Base-by-base conservation (phyloP, 2,888 invertebrate species). In the Cheilosia urbana region DNA sequence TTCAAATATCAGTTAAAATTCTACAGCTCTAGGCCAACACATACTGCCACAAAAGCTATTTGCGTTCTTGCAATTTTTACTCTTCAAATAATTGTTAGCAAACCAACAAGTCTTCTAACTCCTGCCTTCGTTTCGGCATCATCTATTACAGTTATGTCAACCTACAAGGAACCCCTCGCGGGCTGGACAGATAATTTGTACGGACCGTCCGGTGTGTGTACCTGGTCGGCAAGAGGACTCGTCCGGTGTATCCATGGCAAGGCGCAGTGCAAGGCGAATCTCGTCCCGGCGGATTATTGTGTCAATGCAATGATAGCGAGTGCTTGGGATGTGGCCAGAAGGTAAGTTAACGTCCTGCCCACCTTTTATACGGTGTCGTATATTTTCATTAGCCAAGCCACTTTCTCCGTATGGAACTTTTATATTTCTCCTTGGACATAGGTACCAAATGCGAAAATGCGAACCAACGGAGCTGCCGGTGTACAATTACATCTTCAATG, bases 141-240 rank as follows among this genome's bases (percentile, higher is more conserved):
- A 73, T 78, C 77, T 77, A 65, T 73, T 76, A 81, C 89, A 92
- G 93, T 92, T 87, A 90, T 92, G 89, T 92, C 92, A 89, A 92
- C 92, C 83, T 92, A 93, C 89, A 92, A 92, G 89, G 92, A 92
- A 88, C 92, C 92, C 79, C 89, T 92, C 84, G 92, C 93, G 87
- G 92, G 93, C 78, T 93, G 92, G 92, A 93, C 92, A 81, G 92
- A 92, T 90, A 92, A 92, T 90, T 90, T 92, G 88, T 92, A 93
- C 88, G 92, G 92, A 87, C 92, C 92, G 88, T 92, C 92, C 69
- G 92, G 92, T 81, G 88, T 92, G 80, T 92, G 92, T 89, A 90
- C 91, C 87, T 92, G 92, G 91, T 89, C 92, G 62, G 92, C 92
- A 60, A 90, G 91, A 88, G 92, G 92, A 84, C 89, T 92, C 81